These are phyloP conservation scores for Styela clava DNA, from an alignment of 23 tunicate genomes.

Conservation along the genomic window DNA sequence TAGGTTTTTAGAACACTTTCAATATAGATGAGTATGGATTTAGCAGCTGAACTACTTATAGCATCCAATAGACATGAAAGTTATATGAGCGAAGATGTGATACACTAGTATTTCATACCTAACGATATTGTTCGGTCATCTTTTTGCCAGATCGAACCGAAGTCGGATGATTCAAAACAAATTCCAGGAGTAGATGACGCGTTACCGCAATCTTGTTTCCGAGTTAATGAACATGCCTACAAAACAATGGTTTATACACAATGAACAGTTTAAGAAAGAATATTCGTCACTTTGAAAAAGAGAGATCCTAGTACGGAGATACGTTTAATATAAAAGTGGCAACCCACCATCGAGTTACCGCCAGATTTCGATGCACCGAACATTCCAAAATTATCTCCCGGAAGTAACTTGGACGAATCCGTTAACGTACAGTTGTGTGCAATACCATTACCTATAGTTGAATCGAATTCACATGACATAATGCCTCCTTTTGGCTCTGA, in stretches of 20 bases:
- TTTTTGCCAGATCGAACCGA: background rate
- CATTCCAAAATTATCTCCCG: slow-evolving; percentile 9
- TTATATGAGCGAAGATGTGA: too few species aligned
- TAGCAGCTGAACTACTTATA: too few species aligned
- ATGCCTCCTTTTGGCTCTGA: slow-evolving; percentile 4
- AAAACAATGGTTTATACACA: too few species aligned
- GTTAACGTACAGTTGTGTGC: background rate
- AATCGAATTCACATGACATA: background rate
- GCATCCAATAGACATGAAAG: too few species aligned
- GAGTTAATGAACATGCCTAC: background rate
- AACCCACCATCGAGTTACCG: background rate
- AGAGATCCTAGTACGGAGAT: too few species aligned
- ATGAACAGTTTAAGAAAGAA: too few species aligned
- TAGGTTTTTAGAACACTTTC: too few species aligned
- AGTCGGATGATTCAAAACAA: background rate
- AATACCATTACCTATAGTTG: background rate
- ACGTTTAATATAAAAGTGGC: too few species aligned
- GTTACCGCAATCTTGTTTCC: background rate
- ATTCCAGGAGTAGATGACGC: background rate
- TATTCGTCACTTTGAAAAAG: too few species aligned
- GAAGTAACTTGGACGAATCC: background rate
- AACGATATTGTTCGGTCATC: background rate
- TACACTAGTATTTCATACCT: background rate
- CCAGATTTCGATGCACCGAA: background rate
- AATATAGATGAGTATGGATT: too few species aligned